Evolutionary conservation across 2,797 vertebrate species (phyloP).

Genomic region (Sebastes wilsoni): DNA sequence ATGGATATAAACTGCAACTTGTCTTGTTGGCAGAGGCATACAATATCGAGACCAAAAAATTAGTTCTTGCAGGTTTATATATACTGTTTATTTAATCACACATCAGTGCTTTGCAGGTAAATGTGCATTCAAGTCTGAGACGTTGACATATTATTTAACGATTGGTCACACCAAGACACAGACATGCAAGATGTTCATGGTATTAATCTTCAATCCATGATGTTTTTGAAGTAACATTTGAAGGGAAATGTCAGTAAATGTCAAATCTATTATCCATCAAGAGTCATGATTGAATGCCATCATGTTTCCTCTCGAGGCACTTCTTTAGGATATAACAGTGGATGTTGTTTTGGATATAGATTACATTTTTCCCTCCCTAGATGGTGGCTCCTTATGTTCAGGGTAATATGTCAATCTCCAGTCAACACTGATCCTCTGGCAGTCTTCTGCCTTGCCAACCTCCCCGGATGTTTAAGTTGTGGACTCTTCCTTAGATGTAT

Average conservation of each 20-base stretch:
- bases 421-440: background rate
- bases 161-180: background rate
- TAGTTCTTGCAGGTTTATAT: background rate
- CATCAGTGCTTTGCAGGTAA: background rate
- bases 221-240: background rate
- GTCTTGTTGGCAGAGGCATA: no score
- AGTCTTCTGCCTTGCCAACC: no score
- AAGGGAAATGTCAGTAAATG: constrained; percentile 23
- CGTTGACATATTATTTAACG: background rate
- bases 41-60: background rate
- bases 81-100: background rate
- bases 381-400: background rate
- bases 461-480: background rate
- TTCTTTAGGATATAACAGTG: background rate
- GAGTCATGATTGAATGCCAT: background rate
- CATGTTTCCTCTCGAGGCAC: background rate
- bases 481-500: background rate
- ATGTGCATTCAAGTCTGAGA: background rate
- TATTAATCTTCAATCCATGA: background rate
- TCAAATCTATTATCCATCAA: background rate
- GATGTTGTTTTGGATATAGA: background rate
- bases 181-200: background rate
- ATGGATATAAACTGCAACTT: no score
- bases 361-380: background rate
- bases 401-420: background rate